Evolutionary conservation across 2,113 vertebrate genomes (phyloP).

Genomic region (Halcyon malimbica): DNA sequence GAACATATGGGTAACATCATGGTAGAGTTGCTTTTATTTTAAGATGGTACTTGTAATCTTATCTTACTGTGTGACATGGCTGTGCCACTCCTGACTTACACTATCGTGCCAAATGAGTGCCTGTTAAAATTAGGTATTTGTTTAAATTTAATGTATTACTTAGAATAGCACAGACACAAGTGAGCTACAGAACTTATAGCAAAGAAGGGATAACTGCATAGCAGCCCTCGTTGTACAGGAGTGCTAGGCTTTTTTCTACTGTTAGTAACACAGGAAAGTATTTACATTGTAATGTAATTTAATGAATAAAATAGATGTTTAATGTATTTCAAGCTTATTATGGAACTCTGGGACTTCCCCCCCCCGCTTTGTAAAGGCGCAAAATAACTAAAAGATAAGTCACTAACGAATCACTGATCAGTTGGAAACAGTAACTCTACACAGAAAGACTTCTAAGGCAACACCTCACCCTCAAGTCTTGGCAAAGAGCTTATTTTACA

Average conservation of each 20-base stretch:
- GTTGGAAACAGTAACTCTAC: neutral
- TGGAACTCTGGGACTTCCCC: neutral
- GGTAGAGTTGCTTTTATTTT: neutral
- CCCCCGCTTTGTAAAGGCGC: neutral
- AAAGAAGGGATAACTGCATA: neutral
- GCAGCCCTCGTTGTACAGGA: neutral
- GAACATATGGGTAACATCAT: neutral
- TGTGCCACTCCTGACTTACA: neutral
- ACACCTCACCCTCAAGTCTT: conserved; percentile 29
- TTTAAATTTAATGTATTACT: neutral
- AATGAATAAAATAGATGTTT: neutral
- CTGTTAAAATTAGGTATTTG: neutral
- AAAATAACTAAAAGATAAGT: conserved; percentile 26
- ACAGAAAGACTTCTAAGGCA: neutral
- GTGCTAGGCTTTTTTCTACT: neutral
- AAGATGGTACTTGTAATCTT: neutral
- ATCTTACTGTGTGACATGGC: neutral
- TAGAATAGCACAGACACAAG: neutral
- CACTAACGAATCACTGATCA: neutral
- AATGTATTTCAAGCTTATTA: neutral
- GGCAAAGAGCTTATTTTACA: conserved; percentile 12
- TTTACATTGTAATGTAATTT: neutral
- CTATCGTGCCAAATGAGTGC: neutral
- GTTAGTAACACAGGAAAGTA: neutral
- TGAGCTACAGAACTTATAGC: neutral